Evolutionary conservation across 2,888 invertebrate genomes (phyloP).

Genomic region (Cylindroiulus punctatus): DNA sequence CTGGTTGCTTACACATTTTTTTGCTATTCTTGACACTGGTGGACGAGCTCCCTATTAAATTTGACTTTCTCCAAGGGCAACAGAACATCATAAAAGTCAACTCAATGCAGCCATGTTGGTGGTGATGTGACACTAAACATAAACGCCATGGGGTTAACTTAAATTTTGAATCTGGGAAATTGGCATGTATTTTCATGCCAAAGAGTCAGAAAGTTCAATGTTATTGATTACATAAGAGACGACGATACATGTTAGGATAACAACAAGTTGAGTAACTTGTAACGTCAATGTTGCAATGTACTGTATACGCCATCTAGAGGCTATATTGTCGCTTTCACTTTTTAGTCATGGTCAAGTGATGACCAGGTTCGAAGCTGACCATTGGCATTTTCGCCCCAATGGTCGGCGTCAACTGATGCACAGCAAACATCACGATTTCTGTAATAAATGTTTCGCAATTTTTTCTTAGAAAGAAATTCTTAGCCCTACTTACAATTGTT

Average conservation of each 20-base stretch:
- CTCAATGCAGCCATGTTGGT: not conserved
- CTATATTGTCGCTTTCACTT: not conserved
- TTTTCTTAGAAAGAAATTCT: not conserved
- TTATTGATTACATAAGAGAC: not conserved
- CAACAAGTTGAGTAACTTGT: no score
- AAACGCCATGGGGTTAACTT: not conserved
- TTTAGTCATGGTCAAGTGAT: not conserved
- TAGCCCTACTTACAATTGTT: not conserved
- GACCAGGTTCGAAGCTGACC: not conserved
- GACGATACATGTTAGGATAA: no score
- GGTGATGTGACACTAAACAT: not conserved
- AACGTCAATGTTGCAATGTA: not conserved
- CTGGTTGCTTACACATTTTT: not conserved
- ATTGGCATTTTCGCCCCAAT: not conserved
- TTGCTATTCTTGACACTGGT: not conserved
- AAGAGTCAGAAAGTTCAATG: not conserved
- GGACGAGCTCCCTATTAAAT: not conserved
- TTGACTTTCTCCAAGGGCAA: not conserved
- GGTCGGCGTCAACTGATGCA: constrained; percentile 1
- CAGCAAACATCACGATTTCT: not conserved
- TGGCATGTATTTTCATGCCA: not conserved
- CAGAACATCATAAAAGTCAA: not conserved
- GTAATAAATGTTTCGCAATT: constrained; percentile 8
- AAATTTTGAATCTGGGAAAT: not conserved
- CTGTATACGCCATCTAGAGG: not conserved